Percentiles rank a stretch among this genome's conserved stretches.
Conservation (phyloP, 2,113 vertebrate genomes). For the Trogon surrucura region DNA sequence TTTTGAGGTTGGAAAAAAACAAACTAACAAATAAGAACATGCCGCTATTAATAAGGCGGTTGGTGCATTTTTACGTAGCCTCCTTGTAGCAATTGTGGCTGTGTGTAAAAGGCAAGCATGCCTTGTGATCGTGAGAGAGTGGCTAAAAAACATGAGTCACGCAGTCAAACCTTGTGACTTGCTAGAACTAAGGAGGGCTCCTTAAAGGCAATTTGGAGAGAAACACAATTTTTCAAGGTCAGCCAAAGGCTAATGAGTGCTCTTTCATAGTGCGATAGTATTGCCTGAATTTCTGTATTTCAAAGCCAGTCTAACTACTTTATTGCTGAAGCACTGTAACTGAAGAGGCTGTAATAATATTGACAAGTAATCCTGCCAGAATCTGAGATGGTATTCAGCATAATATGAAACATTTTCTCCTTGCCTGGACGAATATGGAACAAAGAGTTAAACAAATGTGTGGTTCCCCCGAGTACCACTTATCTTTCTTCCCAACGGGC, state of each 20-base stretch:
- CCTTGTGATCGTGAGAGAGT: slow-evolving; percentile 62
- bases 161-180: slow-evolving; percentile 53
- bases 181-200: slow-evolving; percentile 52
- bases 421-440: slow-evolving; percentile 22
- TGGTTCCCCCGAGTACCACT: neutral
- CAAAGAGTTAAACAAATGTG: slow-evolving; percentile 60
- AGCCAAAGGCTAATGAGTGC: slow-evolving; percentile 72
- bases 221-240: slow-evolving; percentile 57
- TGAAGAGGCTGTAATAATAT: slow-evolving; percentile 67
- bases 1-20: slow-evolving; percentile 31
- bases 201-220: slow-evolving; percentile 67
- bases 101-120: slow-evolving; percentile 23
- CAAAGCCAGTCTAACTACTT: slow-evolving; percentile 61
- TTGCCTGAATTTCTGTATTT: slow-evolving; percentile 69
- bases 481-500: slow-evolving; percentile 54
- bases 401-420: slow-evolving; percentile 59
- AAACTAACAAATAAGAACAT: slow-evolving; percentile 36
- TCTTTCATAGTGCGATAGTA: slow-evolving; percentile 54
- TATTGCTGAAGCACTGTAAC: slow-evolving; percentile 63
- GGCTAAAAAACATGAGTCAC: slow-evolving; percentile 55
- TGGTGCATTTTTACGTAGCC: neutral
- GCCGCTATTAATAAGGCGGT: neutral
- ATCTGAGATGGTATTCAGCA: slow-evolving; percentile 48
- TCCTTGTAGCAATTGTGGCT: slow-evolving; percentile 42
- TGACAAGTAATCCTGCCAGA: slow-evolving; percentile 60